A percentile compares a stretch with the other conserved stretches of the same genome.
These are phyloP conservation scores for Setophaga petechia DNA, from an alignment of 2,113 vertebrate genomes.

Conservation along the genomic window DNA sequence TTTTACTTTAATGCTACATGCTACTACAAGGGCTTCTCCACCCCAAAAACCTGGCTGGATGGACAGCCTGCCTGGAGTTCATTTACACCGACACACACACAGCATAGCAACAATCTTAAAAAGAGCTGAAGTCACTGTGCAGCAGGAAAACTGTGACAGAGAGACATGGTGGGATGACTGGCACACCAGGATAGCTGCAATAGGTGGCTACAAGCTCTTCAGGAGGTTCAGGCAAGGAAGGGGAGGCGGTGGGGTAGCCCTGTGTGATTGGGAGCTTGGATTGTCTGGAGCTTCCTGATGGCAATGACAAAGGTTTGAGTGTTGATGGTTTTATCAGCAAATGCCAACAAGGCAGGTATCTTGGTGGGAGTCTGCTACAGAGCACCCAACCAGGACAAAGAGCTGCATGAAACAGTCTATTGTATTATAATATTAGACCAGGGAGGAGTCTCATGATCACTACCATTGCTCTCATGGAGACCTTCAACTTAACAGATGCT, in stretches of 20 bases:
- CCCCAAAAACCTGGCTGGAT: neutral
- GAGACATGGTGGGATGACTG: neutral
- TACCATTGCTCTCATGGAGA: neutral
- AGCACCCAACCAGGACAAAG: neutral
- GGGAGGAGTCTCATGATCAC: accelerated
- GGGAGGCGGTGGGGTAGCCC: accelerated
- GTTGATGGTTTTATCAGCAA: neutral
- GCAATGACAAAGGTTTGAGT: neutral
- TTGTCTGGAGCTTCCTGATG: neutral
- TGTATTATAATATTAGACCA: neutral
- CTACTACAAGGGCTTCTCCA: neutral
- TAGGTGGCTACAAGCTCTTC: neutral
- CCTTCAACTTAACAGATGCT: neutral
- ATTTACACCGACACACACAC: neutral
- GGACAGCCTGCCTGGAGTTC: neutral
- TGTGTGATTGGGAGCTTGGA: neutral
- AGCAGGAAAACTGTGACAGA: neutral
- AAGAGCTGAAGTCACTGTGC: neutral
- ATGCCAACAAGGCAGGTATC: neutral
- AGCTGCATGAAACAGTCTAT: neutral
- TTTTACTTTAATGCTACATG: neutral
- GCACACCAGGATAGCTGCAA: neutral
- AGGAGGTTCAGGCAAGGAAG: neutral
- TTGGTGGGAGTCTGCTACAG: neutral
- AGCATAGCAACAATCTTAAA: neutral